A percentile compares a stretch with the other conserved stretches of the same genome.
These are phyloP conservation scores for Alauda arvensis DNA, from an alignment of 2,797 vertebrate species.

Conservation along the genomic window DNA sequence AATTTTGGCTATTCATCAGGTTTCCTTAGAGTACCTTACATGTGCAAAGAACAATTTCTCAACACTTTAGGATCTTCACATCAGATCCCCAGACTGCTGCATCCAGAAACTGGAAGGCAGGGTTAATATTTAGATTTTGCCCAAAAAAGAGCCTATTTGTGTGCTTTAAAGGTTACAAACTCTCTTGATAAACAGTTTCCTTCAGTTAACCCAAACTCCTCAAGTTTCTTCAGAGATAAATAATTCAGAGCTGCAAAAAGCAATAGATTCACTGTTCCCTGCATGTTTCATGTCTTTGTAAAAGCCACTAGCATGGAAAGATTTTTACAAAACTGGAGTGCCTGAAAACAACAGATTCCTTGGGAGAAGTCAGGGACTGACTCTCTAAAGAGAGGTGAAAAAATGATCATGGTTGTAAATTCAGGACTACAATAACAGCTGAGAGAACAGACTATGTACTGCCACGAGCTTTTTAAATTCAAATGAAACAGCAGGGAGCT, in stretches of 20 bases:
- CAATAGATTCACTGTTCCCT: background rate
- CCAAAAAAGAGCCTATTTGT: background rate
- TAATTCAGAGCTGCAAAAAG: conserved; percentile 3
- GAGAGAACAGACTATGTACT: background rate
- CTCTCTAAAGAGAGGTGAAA: background rate
- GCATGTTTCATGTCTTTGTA: background rate
- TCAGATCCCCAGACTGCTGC: background rate
- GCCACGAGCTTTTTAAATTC: background rate
- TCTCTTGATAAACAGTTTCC: background rate
- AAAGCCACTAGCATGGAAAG: background rate
- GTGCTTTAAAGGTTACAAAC: background rate
- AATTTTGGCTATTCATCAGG: background rate
- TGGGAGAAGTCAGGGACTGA: background rate
- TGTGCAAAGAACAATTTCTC: background rate
- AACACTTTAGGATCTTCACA: background rate
- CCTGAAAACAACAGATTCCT: background rate
- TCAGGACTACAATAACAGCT: background rate
- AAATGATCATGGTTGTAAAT: background rate
- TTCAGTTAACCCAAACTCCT: background rate
- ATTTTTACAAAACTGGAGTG: background rate
- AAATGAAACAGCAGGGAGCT: background rate
- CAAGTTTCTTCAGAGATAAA: background rate
- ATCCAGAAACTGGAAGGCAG: background rate
- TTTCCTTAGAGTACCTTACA: background rate
- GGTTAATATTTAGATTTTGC: background rate